Base-by-base conservation (phyloP, 1,140 invertebrate genomes). In the Drosophila setifemur region DNA sequence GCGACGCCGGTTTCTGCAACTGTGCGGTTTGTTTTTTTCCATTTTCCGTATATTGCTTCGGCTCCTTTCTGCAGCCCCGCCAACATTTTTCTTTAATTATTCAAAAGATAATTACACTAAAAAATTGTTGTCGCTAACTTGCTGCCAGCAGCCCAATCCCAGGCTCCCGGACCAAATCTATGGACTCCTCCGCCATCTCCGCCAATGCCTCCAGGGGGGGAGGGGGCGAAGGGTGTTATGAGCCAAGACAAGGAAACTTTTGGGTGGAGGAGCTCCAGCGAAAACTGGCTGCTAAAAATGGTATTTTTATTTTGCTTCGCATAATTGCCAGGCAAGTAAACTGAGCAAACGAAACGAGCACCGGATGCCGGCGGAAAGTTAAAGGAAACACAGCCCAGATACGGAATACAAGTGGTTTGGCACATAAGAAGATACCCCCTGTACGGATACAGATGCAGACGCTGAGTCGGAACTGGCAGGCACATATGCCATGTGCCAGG, bases 71-170 rank as follows among this genome's bases (percentile, higher is more conserved):
- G 50, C 68, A 67, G 73, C 79, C 72, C 37, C 42, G 58, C 47
- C 74, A 85, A 85, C 79, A 75, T 85, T 85, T 83, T 85, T 85
- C 79, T 85, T 85, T 85, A 85, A 85, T 85, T 85, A 85, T 85
- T 83, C 79, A 85, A 85, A 85, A 85, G 79, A 85, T 85, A 85
- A 85, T 85, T 85, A 85, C 79, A 85, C 79, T 74, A 79, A 79
- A 73, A 75, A 75, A 60, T 25, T 74, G 67, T 82, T 77, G 68
- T 73, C 73, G 73, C 83, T 74, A 74, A 72, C 66, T 55, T 52
- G 54, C 48, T 63, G 58, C 45, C 47, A 82, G 73, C 49, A 69
- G 43, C 42, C 69, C 55, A 66, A 67, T 58, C 42, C 61, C 73
- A 69, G 61, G 69, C 55, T 44, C 37, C 57, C 45, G 58, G 39